Evolutionary conservation across 2,797 vertebrate species (phyloP).

Genomic region (Cheirogaleus major): DNA sequence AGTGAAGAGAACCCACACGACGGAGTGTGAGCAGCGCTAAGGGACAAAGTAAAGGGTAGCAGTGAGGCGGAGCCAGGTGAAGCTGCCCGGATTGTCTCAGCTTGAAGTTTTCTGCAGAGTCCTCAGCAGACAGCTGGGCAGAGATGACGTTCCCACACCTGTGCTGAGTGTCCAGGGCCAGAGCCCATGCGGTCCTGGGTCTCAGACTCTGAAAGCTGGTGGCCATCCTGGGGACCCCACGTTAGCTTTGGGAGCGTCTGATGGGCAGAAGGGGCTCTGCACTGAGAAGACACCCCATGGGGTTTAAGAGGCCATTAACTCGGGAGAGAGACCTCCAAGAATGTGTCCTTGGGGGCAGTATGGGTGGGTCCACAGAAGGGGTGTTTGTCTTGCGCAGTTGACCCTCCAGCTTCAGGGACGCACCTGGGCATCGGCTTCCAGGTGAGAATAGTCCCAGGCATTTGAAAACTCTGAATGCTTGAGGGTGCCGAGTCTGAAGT

Average conservation of each 20-base stretch:
- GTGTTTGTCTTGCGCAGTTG: background rate
- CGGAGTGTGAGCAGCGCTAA: background rate
- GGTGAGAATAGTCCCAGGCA: background rate
- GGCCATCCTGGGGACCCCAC: background rate
- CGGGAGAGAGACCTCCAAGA: background rate
- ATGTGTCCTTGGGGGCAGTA: background rate
- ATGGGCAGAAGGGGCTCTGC: background rate
- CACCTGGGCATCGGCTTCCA: background rate
- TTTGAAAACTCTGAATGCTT: background rate
- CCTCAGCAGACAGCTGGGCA: background rate
- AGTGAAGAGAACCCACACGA: background rate
- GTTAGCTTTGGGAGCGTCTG: background rate
- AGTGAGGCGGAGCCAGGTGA: background rate
- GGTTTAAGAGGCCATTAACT: background rate
- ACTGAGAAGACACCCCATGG: background rate
- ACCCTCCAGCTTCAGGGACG: background rate
- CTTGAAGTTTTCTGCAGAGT: background rate
- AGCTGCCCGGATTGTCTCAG: background rate
- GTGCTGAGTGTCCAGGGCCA: background rate
- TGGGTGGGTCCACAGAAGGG: background rate
- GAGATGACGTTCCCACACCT: background rate
- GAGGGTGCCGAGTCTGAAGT: background rate
- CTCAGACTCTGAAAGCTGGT: background rate
- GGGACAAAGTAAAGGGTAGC: background rate
- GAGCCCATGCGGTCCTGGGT: background rate